Evolutionary conservation across 2,888 invertebrate species (phyloP), one percentile per base, ranked within the genome.

Genomic region (Caprella mutica): DNA sequence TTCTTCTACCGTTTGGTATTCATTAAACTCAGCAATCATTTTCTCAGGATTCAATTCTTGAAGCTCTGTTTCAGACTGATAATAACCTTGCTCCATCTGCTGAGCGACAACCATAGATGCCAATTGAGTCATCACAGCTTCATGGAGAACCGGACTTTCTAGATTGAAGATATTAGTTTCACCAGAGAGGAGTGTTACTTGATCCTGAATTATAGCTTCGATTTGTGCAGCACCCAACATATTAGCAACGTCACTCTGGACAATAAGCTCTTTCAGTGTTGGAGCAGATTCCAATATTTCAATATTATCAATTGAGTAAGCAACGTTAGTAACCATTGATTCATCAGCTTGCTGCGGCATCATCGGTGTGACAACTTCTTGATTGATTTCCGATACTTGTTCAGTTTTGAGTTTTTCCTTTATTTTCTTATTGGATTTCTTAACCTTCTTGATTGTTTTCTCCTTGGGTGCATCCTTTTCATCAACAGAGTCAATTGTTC

Each of bases 361-460:
- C 3, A 48, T 17, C n/a, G 48, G 48, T 14, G 48, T 30, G 14
- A 71, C 68, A 8, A 75, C 71, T 61, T 73, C 73, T 69, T 73
- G 72, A 56, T 75, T 72, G 17, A 74, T 71, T 64, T 74, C 73
- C 21, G 71, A 69, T 66, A 75, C 69, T 19, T 71, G 72, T 63
- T 74, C 70, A 14, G 74, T 70, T 67, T 75, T 74, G 14, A 74
- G 21, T 70, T 69, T 55, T 73, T 46, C 46, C n/a, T 21, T 24
- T 2, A 29, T n/a, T 30, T 29, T 42, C 42, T 54, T 54, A 29
- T 46, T 55, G 35, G 44, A 46, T 26, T 38, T 40, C 19, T 23
- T 27, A 27, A 17, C n/a, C 17, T 53, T 40, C 46, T 55, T 33
- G 17, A n/a, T n/a, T n/a, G n/a, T n/a, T n/a, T n/a, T n/a, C n/a